A percentile compares a stretch with the other conserved stretches of the same genome.
phyloP scores from a whole-genome alignment of 2,888 invertebrate species.

The Neoaliturus tenellus region DNA sequence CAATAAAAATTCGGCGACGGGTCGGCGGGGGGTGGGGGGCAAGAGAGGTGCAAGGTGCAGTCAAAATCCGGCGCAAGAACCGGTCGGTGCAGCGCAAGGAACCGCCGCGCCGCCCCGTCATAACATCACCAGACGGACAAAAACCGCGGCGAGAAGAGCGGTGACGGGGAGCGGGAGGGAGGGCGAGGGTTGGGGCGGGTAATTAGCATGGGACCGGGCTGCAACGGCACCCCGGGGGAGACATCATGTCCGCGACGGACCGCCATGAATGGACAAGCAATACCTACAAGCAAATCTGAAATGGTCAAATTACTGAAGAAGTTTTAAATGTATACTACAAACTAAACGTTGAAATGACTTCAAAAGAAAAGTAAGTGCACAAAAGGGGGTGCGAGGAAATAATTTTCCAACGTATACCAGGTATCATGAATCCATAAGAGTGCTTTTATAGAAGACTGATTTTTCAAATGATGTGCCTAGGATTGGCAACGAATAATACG shows the following conservation, averaged over 20 bases:
- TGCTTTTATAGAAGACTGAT: too few relatives aligned
- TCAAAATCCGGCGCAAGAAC: constrained; percentile 36
- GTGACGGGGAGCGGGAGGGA: neutral
- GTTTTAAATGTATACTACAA: too few relatives aligned
- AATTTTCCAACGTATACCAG: too few relatives aligned
- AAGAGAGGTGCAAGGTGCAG: neutral
- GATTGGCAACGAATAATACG: too few relatives aligned
- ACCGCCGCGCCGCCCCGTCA: neutral
- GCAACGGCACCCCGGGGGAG: neutral
- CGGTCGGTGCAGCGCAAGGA: constrained; percentile 24
- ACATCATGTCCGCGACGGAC: neutral
- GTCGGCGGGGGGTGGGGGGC: constrained; percentile 16
- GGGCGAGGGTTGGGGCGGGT: neutral
- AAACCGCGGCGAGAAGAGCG: constrained; percentile 1
- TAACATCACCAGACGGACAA: constrained; percentile 14
- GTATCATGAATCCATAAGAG: too few relatives aligned
- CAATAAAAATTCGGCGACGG: constrained; percentile 37
- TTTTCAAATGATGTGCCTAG: too few relatives aligned
- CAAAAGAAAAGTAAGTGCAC: too few relatives aligned
- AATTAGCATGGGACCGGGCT: neutral
- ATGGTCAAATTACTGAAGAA: too few relatives aligned
- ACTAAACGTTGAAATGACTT: too few relatives aligned
- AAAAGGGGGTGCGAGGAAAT: too few relatives aligned
- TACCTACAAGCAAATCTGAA: too few relatives aligned
- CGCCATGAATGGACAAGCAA: too few relatives aligned